Conservation (phyloP, 2,888 invertebrate species). For the Bellardia bayeri region DNA sequence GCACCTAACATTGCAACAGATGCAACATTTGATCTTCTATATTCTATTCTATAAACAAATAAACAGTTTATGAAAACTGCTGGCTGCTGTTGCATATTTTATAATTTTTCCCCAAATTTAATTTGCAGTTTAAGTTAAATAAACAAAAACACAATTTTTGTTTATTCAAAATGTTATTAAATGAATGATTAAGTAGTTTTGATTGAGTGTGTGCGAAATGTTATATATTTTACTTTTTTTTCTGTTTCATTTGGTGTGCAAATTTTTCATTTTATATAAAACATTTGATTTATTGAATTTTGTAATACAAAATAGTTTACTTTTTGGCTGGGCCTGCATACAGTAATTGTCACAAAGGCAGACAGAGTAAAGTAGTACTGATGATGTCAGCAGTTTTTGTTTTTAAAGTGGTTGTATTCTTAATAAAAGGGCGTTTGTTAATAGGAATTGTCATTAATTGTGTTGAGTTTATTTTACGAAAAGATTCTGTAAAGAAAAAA, state of each 20-base stretch:
- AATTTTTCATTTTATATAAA: neutral
- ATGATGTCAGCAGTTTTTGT: no score
- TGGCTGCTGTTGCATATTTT: conserved; percentile 5
- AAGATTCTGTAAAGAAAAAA: no score
- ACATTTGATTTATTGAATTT: conserved; percentile 1
- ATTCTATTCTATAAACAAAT: conserved; percentile 31
- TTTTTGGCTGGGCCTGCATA: neutral
- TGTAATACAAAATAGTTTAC: neutral
- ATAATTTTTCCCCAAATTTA: neutral
- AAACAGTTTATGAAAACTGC: conserved; percentile 38
- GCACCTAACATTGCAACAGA: conserved; percentile 42
- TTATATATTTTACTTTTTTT: no score
- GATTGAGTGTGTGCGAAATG: neutral
- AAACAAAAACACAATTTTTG: conserved; percentile 28
- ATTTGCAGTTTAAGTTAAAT: conserved; percentile 16
- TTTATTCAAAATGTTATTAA: conserved; percentile 47
- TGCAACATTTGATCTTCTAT: conserved; percentile 50
- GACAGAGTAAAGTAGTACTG: no score
- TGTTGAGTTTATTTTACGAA: no score
- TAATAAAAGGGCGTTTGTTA: no score
- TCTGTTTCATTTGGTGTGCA: neutral
- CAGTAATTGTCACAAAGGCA: neutral
- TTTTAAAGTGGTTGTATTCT: no score
- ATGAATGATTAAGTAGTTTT: conserved; percentile 58
- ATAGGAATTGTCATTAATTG: no score